Evolutionary conservation across 1,140 invertebrate genomes (phyloP), one percentile per base, ranked within the genome.

Genomic region (Drosophila pseudoobscura): DNA sequence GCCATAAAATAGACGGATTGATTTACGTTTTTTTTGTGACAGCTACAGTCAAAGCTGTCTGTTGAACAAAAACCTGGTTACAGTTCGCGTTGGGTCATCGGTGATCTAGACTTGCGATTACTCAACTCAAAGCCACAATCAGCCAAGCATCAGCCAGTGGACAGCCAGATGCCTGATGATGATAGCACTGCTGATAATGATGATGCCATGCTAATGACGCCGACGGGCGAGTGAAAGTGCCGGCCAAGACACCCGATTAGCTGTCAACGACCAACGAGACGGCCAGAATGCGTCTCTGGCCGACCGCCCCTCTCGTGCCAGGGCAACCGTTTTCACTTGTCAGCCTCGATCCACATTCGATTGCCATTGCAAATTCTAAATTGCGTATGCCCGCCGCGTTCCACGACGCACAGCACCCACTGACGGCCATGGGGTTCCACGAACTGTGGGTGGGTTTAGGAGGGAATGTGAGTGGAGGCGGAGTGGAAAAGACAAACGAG

Each of bases 271-370:
- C 61, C 61, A 44, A 53, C 22, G 51, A 17, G 13, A 53, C 9
- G 22, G 24, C 68, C 55, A 71, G 72, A 75, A 75, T 75, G 59
- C 17, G 15, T 53, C 39, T 50, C 49, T 50, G 20, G 20, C 29
- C 7, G 29, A 6, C 26, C 26, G 56, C 56, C 31, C 17, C 22
- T 54, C 60, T 20, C 51, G 49, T 55, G 55, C 41, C 41, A 73
- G 45, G 22, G 17, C 24, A 46, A 26, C 53, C 70, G 56, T 78
- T 80, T 79, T 80, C 77, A 80, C 77, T 80, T 80, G 77, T 79
- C 77, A 80, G 75, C 77, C 78, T 80, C 78, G 78, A 80, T 80
- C 77, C 78, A 80, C 66, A 72, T 80, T 80, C 63, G 60, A 13
- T 47, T 41, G 61, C 31, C 61, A 78, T 80, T 79, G 78, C 65